Evolutionary conservation across 2,113 vertebrate genomes (phyloP).

Genomic region (Indri indri): DNA sequence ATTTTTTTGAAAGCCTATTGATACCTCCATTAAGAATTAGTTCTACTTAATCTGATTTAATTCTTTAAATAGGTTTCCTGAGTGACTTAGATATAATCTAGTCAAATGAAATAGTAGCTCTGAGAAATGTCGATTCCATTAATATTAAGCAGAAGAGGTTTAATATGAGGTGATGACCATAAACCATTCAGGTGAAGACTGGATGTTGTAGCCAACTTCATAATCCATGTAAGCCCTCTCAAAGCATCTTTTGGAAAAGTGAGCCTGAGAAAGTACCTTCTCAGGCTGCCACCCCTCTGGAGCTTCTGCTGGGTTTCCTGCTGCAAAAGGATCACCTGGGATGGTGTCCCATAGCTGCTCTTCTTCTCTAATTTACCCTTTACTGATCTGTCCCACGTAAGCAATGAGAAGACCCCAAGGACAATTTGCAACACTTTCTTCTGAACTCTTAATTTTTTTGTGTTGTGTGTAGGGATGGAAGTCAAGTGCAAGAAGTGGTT

Average conservation of each 20-base stretch:
- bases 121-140: background rate
- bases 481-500: background rate
- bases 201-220: background rate
- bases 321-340: no score
- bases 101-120: background rate
- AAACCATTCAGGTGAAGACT: background rate
- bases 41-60: background rate
- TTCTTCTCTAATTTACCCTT: background rate
- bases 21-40: constrained; percentile 20
- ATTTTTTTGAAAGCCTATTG: background rate
- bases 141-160: constrained; percentile 32
- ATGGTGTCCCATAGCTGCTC: background rate
- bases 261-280: background rate
- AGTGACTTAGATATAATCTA: background rate
- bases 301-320: background rate
- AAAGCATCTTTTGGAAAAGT: background rate
- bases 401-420: background rate
- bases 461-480: background rate
- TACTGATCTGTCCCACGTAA: background rate
- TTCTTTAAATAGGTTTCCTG: constrained; percentile 23
- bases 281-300: background rate
- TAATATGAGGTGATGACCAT: background rate
- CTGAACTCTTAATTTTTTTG: background rate
- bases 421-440: background rate
- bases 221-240: background rate